Conservation (phyloP, 1,140 invertebrate species). For the Zaprionus lachaisei region DNA sequence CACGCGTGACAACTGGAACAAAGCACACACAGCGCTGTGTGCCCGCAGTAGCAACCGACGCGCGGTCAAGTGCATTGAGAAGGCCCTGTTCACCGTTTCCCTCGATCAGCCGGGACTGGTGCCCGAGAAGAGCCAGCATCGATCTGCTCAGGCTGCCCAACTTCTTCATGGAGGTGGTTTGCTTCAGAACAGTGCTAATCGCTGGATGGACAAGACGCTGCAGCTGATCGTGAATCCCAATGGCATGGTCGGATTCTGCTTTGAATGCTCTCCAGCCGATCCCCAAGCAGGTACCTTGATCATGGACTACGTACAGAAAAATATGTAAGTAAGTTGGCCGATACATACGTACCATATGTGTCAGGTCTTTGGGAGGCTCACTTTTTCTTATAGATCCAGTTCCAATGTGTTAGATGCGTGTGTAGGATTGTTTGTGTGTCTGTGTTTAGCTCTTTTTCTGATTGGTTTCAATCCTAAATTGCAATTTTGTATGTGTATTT, state of each 20-base stretch:
- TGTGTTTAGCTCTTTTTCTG: not conserved
- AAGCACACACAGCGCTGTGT: conserved; percentile 86
- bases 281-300: conserved; percentile 93
- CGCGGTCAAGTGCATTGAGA: conserved; percentile 88
- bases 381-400: too few species aligned
- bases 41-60: conserved; percentile 87
- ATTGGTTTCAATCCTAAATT: too few species aligned
- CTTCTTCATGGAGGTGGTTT: conserved; percentile 90
- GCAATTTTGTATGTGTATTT: too few species aligned
- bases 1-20: conserved; percentile 92
- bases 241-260: conserved; percentile 93
- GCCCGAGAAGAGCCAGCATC: conserved; percentile 50
- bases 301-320: conserved; percentile 90
- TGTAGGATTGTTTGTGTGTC: not conserved
- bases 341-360: too few species aligned
- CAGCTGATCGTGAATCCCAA: conserved; percentile 93
- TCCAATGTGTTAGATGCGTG: not conserved
- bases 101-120: conserved; percentile 88
- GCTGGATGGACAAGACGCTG: conserved; percentile 96
- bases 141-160: conserved; percentile 86
- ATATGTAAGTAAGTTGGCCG: conserved; percentile 51
- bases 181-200: conserved; percentile 89
- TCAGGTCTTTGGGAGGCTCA: too few species aligned
- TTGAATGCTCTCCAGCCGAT: conserved; percentile 97
- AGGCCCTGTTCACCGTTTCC: conserved; percentile 92